A percentile compares a stretch with the other conserved stretches of the same genome.
Conservation (phyloP, 92 coral and sea anemone species). For the Paragorgia papillata region DNA sequence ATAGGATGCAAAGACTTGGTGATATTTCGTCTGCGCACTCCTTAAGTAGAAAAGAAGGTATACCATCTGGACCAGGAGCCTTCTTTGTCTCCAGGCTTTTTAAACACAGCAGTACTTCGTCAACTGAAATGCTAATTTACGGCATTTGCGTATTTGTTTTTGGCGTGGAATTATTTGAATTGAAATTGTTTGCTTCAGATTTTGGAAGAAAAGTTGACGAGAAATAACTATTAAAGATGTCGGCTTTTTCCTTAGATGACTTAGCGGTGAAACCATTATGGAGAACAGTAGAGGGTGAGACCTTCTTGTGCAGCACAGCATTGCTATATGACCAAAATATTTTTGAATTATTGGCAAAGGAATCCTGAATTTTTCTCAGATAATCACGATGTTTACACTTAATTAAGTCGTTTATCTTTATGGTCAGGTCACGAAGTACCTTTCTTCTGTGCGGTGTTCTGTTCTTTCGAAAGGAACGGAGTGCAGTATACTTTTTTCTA, state of each 20-base stretch:
- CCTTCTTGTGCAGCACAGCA: slow-evolving; percentile 32
- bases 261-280: not conserved
- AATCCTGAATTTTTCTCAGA: slow-evolving; percentile 38
- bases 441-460: slow-evolving; percentile 25
- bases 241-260: slow-evolving; percentile 30
- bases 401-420: slow-evolving; percentile 27
- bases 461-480: slow-evolving; percentile 17
- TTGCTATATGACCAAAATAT: slow-evolving; percentile 50
- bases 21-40: slow-evolving; percentile 4
- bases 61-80: slow-evolving; percentile 20
- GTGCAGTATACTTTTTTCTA: slow-evolving; percentile 38
- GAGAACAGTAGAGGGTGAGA: not conserved
- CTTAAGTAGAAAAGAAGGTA: not conserved
- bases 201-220: slow-evolving; percentile 37
- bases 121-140: not conserved
- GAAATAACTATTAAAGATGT: slow-evolving; percentile 40
- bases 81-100: not conserved
- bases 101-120: not conserved
- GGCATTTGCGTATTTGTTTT: not conserved
- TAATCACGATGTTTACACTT: slow-evolving; percentile 44
- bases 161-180: not conserved
- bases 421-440: slow-evolving; percentile 10
- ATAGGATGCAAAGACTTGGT: not conserved
- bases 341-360: slow-evolving; percentile 53
- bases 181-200: not conserved